These are phyloP conservation scores for Rhingia rostrata DNA, from an alignment of 2,888 invertebrate genomes.

Conservation along the genomic window DNA sequence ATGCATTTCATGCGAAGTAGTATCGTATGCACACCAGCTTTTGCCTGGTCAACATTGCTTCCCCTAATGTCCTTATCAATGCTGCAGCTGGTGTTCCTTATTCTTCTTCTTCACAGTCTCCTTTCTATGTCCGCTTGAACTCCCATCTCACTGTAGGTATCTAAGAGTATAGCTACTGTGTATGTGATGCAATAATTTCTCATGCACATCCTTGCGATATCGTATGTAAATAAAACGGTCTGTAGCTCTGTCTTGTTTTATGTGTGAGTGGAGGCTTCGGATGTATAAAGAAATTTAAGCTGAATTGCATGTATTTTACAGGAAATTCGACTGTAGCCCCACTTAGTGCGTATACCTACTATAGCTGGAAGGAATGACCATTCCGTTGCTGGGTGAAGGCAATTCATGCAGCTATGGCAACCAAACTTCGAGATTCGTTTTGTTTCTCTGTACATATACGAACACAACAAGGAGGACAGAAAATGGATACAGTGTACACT, in stretches of 20 bases:
- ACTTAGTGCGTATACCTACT: slow-evolving; percentile 25
- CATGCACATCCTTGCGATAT: slow-evolving; percentile 63
- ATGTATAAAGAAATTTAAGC: slow-evolving; percentile 49
- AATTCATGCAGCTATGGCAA: slow-evolving; percentile 48
- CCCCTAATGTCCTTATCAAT: slow-evolving; percentile 70
- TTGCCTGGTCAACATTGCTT: slow-evolving; percentile 63
- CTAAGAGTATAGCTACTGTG: not conserved
- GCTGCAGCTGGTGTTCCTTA: slow-evolving; percentile 72
- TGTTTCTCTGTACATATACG: slow-evolving; percentile 17
- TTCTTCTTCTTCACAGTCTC: slow-evolving; percentile 63
- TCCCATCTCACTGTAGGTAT: not conserved
- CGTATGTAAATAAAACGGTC: slow-evolving; percentile 69
- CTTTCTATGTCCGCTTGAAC: slow-evolving; percentile 22
- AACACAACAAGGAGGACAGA: not conserved
- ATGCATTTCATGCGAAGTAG: slow-evolving; percentile 45
- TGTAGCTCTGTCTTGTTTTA: slow-evolving; percentile 50
- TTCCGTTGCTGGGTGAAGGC: slow-evolving; percentile 51
- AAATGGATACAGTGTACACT: slow-evolving; percentile 6
- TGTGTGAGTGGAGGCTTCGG: slow-evolving; percentile 29
- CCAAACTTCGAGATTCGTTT: slow-evolving; percentile 21
- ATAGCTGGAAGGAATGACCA: slow-evolving; percentile 48
- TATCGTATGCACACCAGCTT: slow-evolving; percentile 47
- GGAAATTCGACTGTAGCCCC: slow-evolving; percentile 33
- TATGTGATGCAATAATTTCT: slow-evolving; percentile 54
- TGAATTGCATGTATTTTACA: slow-evolving; percentile 46